Conservation (phyloP, 2,797 vertebrate species). For the Darevskia nairensis region DNA sequence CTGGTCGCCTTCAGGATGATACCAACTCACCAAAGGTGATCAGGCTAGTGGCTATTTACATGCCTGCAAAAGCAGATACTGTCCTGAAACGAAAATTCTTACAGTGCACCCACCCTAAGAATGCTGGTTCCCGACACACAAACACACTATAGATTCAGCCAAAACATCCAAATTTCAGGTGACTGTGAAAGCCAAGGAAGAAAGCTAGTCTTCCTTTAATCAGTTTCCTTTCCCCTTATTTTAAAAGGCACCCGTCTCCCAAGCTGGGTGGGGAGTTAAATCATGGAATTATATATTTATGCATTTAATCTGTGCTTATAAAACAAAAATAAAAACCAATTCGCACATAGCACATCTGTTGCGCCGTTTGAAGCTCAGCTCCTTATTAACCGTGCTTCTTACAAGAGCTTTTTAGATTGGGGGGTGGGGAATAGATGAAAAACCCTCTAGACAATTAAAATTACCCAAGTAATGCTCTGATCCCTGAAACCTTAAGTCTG, state of each 20-base stretch:
- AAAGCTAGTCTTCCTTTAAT: conserved; percentile 22
- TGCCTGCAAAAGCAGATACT: conserved; percentile 54
- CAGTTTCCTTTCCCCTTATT: conserved; percentile 23
- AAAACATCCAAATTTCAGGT: conserved; percentile 39
- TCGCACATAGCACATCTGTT: conserved; percentile 69
- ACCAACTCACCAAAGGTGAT: neutral
- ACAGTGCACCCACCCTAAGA: conserved; percentile 58
- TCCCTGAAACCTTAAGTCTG: conserved; percentile 39
- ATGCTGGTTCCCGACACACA: conserved; percentile 39
- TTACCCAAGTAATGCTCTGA: conserved; percentile 15
- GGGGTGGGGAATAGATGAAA: neutral
- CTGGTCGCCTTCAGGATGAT: neutral
- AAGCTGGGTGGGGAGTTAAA: conserved; percentile 34
- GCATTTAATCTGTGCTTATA: conserved; percentile 38
- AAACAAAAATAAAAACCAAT: conserved; percentile 7
- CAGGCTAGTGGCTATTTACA: neutral
- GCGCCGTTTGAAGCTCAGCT: conserved; percentile 50
- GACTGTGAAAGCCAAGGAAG: conserved; percentile 48
- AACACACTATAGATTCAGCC: conserved; percentile 10
- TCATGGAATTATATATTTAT: neutral
- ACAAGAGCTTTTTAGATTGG: conserved; percentile 12
- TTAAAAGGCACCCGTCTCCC: conserved; percentile 26
- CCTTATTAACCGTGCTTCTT: conserved; percentile 34
- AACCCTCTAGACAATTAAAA: conserved; percentile 41
- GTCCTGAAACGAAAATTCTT: conserved; percentile 34